phyloP scores from a whole-genome alignment of 1,140 invertebrate genomes.

The Drosophila ananassae region DNA sequence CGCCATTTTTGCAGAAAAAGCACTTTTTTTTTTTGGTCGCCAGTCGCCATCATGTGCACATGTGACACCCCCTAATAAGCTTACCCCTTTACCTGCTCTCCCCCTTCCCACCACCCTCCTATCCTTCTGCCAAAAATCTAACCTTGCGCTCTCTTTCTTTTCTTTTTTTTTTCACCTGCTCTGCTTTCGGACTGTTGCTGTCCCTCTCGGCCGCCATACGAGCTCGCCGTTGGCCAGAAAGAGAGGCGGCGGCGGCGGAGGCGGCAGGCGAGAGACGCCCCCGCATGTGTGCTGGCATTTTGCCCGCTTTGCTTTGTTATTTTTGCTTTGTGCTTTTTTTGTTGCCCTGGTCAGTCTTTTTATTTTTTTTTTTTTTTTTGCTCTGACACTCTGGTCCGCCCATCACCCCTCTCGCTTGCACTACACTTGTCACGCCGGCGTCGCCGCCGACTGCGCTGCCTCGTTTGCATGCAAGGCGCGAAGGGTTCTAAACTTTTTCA shows the following conservation, averaged over 20 bases:
- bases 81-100: not conserved
- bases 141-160: slow-evolving; percentile 20
- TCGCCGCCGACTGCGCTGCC: slow-evolving; percentile 30
- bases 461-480: slow-evolving; percentile 38
- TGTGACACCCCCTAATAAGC: slow-evolving; percentile 6
- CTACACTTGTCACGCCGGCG: slow-evolving; percentile 67
- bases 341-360: not conserved
- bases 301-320: slow-evolving; percentile 57
- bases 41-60: slow-evolving; percentile 17
- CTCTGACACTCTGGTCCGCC: slow-evolving; percentile 33
- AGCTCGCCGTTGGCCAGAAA: slow-evolving; percentile 18
- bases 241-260: slow-evolving; percentile 18
- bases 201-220: slow-evolving; percentile 38
- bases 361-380: slow-evolving; percentile 39
- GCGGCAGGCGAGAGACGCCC: slow-evolving; percentile 50
- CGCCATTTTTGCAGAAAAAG: slow-evolving; percentile 69
- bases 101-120: too few relatives aligned
- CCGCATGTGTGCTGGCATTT: slow-evolving; percentile 58
- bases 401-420: slow-evolving; percentile 24
- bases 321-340: slow-evolving; percentile 29
- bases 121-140: slow-evolving; percentile 6
- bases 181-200: slow-evolving; percentile 42
- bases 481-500: slow-evolving; percentile 21
- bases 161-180: slow-evolving; percentile 29
- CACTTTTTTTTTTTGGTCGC: slow-evolving; percentile 50